These are phyloP conservation scores for Melangyna quadrimaculata DNA, from an alignment of 2,888 invertebrate species.

Conservation along the genomic window DNA sequence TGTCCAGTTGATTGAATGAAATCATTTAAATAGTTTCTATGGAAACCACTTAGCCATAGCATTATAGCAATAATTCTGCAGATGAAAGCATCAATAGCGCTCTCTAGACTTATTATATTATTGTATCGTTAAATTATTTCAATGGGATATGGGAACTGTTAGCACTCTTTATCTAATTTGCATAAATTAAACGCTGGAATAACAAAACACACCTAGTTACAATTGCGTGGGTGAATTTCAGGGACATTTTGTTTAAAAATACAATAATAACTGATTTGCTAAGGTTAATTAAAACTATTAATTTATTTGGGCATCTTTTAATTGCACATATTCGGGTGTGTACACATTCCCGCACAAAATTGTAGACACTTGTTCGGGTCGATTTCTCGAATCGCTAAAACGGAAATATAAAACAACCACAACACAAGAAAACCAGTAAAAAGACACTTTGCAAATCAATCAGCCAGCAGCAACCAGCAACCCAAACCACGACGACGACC, in stretches of 20 bases:
- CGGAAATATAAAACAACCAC: not conserved
- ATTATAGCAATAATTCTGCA: constrained; percentile 39
- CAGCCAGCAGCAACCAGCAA: not conserved
- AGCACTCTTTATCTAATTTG: constrained; percentile 55
- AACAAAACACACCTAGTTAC: constrained; percentile 82
- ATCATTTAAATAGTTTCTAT: constrained; percentile 24
- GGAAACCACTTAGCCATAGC: constrained; percentile 41
- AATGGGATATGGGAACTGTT: constrained; percentile 39
- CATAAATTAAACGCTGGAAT: constrained; percentile 13
- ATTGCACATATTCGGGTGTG: constrained; percentile 57
- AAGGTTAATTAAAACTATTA: not conserved
- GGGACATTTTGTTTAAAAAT: constrained; percentile 80
- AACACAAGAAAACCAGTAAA: not conserved
- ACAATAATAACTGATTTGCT: not conserved
- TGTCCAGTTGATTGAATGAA: not conserved
- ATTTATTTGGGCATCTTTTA: constrained; percentile 24
- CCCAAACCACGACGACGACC: not conserved
- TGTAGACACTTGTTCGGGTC: constrained; percentile 15
- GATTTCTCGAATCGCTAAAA: not conserved
- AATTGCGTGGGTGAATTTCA: constrained; percentile 90
- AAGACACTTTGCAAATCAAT: not conserved
- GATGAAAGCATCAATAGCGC: constrained; percentile 37
- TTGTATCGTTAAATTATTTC: constrained; percentile 18
- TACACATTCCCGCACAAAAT: constrained; percentile 47
- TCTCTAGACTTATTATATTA: not conserved